Evolutionary conservation across 1,140 invertebrate genomes (phyloP), one percentile per base, ranked within the genome.

Genomic region (Zaprionus africanus): DNA sequence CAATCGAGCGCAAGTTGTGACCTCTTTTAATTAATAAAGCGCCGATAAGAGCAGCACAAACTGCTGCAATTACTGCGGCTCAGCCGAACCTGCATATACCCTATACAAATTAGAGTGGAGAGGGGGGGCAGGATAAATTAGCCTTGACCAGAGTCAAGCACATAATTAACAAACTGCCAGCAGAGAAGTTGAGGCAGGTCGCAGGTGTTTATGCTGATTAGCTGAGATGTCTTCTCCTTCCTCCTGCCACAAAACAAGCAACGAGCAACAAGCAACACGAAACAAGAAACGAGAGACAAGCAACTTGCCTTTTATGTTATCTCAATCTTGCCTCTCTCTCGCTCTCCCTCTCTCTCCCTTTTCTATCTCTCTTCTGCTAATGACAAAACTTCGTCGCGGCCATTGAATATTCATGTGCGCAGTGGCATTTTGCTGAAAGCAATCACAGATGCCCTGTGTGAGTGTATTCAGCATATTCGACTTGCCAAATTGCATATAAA

Each of bases 391-490:
- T 12, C 1, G 19, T 2, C 7, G 31, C 38, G 49, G 63, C 13
- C 78, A 85, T 85, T 76, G 63, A 79, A 85, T 85, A 84, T 84
- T 85, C 82, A 84, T 85, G 78, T 60, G 65, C n/a, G 51, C 56
- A 69, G 74, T 64, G 31, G 31, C 41, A 49, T 49, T 53, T 56
- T 34, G 28, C 56, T 41, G 15, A 66, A 76, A 66, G 74, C 76
- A 84, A 75, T 81, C 65, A 61, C 57, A 68, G 53, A 34, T 62
- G 61, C 17, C 51, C 17, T 43, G 58, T 26, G 31, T 19, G 67
- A 22, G 49, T 49, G 19, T 41, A 46, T 46, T 46, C 41, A 17
- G n/a, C 19, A 26, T 66, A 5, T 36, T 57, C 43, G 65, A 2
- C 1, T 58, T 49, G 36, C 31, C 36, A 34, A 74, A 70, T 75